Evolutionary conservation across 1,140 invertebrate species (phyloP).

Genomic region (Panagrolaimus sp.): DNA sequence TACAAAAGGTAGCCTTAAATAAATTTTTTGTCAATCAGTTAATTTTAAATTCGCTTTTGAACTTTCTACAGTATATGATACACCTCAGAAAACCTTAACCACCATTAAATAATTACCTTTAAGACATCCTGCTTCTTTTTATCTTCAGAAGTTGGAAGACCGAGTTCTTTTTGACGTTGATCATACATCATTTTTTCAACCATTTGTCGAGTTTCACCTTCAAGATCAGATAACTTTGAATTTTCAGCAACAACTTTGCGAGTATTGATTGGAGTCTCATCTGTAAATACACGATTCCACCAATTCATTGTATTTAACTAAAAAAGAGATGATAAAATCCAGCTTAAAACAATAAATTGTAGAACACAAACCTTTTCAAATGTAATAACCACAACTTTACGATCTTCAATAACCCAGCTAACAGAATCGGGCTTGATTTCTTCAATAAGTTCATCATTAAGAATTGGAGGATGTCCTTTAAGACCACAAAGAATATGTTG

Average conservation of each 20-base stretch:
- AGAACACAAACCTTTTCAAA: conserved; percentile 71
- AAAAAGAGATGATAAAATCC: conserved; percentile 36
- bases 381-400: conserved; percentile 74
- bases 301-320: conserved; percentile 97
- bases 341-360: conserved; percentile 9
- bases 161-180: conserved; percentile 84
- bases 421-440: conserved; percentile 84
- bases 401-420: conserved; percentile 91
- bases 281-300: conserved; percentile 82
- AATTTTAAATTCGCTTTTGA: too few relatives aligned
- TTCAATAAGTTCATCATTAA: conserved; percentile 81
- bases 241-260: conserved; percentile 96
- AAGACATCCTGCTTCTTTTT: conserved; percentile 95
- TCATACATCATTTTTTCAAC: conserved; percentile 99
- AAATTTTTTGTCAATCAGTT: too few relatives aligned
- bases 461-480: conserved; percentile 80
- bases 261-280: conserved; percentile 93
- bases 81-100: too few relatives aligned
- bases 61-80: too few relatives aligned
- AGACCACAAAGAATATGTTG: conserved; percentile 77
- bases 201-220: conserved; percentile 89
- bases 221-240: conserved; percentile 91
- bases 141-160: conserved; percentile 93
- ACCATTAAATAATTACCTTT: too few relatives aligned
- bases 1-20: too few relatives aligned